Conservation (phyloP, 2,113 vertebrate genomes). For the Uropsilus gracilis region DNA sequence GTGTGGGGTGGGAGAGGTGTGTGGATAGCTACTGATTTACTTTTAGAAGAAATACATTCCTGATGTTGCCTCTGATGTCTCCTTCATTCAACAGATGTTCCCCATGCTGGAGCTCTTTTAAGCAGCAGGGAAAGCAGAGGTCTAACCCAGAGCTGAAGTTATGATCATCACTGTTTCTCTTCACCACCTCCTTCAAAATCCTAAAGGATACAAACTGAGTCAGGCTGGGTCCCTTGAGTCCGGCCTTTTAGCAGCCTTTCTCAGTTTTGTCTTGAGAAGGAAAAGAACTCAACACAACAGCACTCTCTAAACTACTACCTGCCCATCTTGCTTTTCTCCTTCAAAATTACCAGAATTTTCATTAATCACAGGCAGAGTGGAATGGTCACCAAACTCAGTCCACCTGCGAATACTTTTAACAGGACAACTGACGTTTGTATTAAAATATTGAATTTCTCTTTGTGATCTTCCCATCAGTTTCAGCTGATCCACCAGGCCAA, state of each 20-base stretch:
- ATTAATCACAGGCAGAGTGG: not conserved
- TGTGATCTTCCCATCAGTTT: not conserved
- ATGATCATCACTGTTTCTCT: not conserved
- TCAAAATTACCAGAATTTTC: not conserved
- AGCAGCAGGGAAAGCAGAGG: not conserved
- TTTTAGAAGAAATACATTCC: not conserved
- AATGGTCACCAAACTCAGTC: not conserved
- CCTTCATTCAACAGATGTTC: not conserved
- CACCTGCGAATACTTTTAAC: not conserved
- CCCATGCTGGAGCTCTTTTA: not conserved
- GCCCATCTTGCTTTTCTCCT: too few species aligned
- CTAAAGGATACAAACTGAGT: not conserved
- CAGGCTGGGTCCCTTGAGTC: too few species aligned
- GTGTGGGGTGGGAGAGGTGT: not conserved
- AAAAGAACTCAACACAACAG: too few species aligned
- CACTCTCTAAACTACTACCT: too few species aligned
- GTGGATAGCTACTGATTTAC: not conserved
- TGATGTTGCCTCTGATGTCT: not conserved
- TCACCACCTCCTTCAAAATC: not conserved
- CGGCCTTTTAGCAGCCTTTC: too few species aligned
- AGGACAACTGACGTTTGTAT: not conserved
- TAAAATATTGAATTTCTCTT: not conserved
- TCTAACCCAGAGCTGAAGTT: not conserved
- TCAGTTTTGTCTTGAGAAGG: too few species aligned
- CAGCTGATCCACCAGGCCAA: not conserved